A percentile compares a stretch with the other conserved stretches of the same genome.
phyloP scores from a whole-genome alignment of 2,888 invertebrate species.

The Drosophila atripex region DNA sequence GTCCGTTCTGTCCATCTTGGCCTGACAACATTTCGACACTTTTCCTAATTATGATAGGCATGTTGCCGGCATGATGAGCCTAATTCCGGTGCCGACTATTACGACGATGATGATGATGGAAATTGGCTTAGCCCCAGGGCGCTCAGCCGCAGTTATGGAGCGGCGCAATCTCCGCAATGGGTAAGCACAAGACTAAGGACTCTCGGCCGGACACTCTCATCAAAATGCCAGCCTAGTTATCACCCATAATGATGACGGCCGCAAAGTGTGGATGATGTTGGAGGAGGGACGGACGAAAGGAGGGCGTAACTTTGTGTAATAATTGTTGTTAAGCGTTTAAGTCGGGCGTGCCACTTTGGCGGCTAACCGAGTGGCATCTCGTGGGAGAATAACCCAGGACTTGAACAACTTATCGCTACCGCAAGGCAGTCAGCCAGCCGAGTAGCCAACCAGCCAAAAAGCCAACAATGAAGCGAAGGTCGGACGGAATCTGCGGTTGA shows the following conservation, averaged over 20 bases:
- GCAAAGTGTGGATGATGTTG: conserved; percentile 1
- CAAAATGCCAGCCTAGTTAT: conserved; percentile 63
- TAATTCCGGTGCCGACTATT: conserved; percentile 56
- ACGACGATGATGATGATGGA: conserved; percentile 55
- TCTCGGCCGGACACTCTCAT: conserved; percentile 61
- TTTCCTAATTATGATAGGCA: conserved; percentile 78
- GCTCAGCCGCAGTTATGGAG: conserved; percentile 35
- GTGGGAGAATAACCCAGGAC: conserved; percentile 54
- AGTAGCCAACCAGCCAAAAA: conserved; percentile 40
- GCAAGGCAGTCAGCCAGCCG: conserved; percentile 32
- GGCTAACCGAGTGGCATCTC: conserved; percentile 65
- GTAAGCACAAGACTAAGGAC: conserved; percentile 4
- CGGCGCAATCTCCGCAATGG: conserved; percentile 23
- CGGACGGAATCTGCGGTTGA: conserved; percentile 20
- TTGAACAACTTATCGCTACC: conserved; percentile 53
- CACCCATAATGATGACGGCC: conserved; percentile 60
- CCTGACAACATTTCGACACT: conserved; percentile 75
- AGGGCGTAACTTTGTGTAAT: conserved; percentile 73
- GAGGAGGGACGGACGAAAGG: neutral
- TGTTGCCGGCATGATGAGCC: conserved; percentile 59
- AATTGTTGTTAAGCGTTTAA: conserved; percentile 79
- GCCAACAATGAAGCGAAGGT: conserved; percentile 51
- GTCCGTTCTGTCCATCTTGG: conserved; percentile 37
- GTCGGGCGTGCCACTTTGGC: conserved; percentile 69
- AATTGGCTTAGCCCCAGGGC: conserved; percentile 53